Evolutionary conservation across 1,140 invertebrate genomes (phyloP).

Genomic region (Heliconius eleuchia): DNA sequence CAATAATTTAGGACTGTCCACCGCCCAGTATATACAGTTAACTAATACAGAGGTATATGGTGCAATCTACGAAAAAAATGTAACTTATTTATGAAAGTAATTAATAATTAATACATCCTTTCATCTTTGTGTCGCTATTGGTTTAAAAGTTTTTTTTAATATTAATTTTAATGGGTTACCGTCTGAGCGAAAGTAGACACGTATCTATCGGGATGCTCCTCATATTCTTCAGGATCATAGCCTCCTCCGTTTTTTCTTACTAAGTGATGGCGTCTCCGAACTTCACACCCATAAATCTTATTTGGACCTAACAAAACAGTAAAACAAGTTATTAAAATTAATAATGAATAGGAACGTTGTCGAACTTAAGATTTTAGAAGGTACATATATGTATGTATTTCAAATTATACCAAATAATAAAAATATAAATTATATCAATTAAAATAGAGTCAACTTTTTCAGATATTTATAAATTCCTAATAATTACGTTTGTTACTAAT

Average conservation of each 20-base stretch:
- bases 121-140: no score
- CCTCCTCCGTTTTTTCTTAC: conserved; percentile 94
- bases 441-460: no score
- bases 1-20: conserved; percentile 96
- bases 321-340: no score
- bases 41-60: conserved; percentile 98
- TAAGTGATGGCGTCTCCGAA: conserved; percentile 95
- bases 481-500: no score
- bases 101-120: no score
- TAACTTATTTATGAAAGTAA: no score
- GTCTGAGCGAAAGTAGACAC: conserved; percentile 98
- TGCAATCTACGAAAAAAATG: conserved; percentile 86
- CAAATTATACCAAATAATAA: no score
- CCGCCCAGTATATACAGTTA: conserved; percentile 99
- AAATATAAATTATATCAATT: no score
- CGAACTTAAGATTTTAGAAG: no score
- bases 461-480: no score
- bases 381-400: no score
- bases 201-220: conserved; percentile 95
- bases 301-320: conserved; percentile 85
- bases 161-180: conserved; percentile 67
- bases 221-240: conserved; percentile 96
- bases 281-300: conserved; percentile 97
- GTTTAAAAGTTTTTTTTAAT: background rate
- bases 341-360: no score